These are phyloP conservation scores for Aphelenchoides besseyi DNA, from an alignment of 1,140 invertebrate genomes.

Conservation along the genomic window DNA sequence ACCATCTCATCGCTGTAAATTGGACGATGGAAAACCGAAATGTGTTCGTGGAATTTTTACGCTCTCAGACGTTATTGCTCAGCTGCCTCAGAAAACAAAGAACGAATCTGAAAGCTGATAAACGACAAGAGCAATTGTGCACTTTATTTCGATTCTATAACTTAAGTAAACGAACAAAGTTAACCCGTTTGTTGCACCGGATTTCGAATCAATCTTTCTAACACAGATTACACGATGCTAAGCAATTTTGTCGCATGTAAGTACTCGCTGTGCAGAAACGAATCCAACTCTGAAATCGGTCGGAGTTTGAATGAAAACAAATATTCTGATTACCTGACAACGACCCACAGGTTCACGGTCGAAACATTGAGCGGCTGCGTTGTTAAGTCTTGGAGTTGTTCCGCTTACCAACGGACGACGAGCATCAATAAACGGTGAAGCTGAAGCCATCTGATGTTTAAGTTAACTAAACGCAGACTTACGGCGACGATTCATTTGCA, in stretches of 20 bases:
- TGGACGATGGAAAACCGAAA: conserved; percentile 8
- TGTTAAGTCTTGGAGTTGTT: not conserved
- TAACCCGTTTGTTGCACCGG: not conserved
- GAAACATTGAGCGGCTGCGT: conserved; percentile 15
- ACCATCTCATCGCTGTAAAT: conserved; percentile 29
- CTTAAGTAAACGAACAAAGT: too few relatives aligned
- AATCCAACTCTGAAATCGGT: too few relatives aligned
- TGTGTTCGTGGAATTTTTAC: conserved; percentile 37
- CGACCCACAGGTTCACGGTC: conserved; percentile 18
- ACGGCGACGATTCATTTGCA: conserved; percentile 44
- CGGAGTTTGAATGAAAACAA: not conserved
- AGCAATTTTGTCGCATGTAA: conserved; percentile 38
- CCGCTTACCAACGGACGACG: not conserved
- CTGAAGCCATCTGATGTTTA: too few relatives aligned
- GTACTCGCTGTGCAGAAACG: conserved; percentile 30
- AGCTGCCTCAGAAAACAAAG: conserved; percentile 3
- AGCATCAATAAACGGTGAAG: too few relatives aligned
- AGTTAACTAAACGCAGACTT: conserved; percentile 10
- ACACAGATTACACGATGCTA: conserved; percentile 39
- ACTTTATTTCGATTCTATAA: too few relatives aligned
- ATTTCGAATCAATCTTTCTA: too few relatives aligned
- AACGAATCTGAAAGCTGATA: not conserved
- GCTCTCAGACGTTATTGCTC: conserved; percentile 23
- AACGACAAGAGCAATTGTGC: not conserved
- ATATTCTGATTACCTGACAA: not conserved